phyloP scores from a whole-genome alignment of 2,888 invertebrate genomes.

The Abrostola tripartita region DNA sequence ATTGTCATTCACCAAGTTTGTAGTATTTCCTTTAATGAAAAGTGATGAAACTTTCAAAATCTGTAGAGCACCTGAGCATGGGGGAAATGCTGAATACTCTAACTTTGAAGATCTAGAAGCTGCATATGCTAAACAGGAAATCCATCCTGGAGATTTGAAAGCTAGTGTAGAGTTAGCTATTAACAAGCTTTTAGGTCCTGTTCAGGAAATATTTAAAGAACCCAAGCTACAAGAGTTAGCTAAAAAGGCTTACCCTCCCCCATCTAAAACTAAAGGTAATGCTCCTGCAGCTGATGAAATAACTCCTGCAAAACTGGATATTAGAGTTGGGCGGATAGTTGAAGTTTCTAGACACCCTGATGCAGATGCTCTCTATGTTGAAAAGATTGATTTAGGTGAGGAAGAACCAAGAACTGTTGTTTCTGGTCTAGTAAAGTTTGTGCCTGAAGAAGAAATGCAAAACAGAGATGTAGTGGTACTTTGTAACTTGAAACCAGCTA shows the following conservation, averaged over 20 bases:
- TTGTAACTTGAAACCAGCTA: conserved; percentile 98
- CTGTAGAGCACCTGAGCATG: conserved; percentile 91
- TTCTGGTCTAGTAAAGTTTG: conserved; percentile 97
- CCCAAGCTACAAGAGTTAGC: conserved; percentile 93
- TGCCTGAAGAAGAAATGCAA: conserved; percentile 96
- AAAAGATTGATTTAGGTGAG: conserved; percentile 97
- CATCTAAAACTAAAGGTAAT: conserved; percentile 89
- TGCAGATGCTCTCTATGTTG: conserved; percentile 97
- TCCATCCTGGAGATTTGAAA: conserved; percentile 99
- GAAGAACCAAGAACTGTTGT: conserved; percentile 91
- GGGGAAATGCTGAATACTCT: conserved; percentile 92
- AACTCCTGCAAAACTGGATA: conserved; percentile 93
- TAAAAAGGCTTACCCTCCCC: conserved; percentile 95
- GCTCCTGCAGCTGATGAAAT: conserved; percentile 86
- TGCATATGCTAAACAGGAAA: conserved; percentile 93
- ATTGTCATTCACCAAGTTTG: conserved; percentile 97
- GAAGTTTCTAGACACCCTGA: conserved; percentile 96
- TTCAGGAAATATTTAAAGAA: conserved; percentile 94
- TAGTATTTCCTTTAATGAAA: conserved; percentile 94
- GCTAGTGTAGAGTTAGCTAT: conserved; percentile 94
- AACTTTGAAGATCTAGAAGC: conserved; percentile 93
- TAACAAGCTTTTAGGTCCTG: conserved; percentile 95
- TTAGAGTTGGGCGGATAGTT: conserved; percentile 95
- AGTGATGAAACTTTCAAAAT: conserved; percentile 91
- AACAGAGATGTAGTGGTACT: conserved; percentile 96